Evolutionary conservation across 53 echinoderm and acorn worm species (phyloP), one percentile per base, ranked within the genome.

Genomic region (Stichopus horrens): DNA sequence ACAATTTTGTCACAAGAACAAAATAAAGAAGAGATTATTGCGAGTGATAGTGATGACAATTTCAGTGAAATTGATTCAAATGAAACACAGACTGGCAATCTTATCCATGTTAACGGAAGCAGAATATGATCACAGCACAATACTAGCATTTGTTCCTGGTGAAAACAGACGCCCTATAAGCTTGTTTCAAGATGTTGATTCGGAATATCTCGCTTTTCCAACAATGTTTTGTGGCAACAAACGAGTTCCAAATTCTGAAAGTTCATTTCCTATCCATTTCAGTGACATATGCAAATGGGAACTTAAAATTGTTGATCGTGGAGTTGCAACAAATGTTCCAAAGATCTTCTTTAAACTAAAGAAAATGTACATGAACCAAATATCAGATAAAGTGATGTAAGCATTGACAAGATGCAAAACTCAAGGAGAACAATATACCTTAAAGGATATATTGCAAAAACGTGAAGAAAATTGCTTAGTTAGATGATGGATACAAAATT

Each of bases 401-500:
- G 73, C 74, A 8, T 53, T 74, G 51, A 23, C 21, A 71, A 18
- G 86, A 18, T 59, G 63, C 23, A 74, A 87, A 77, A 23, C n/a
- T 76, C 55, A 86, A 77, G 78, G 54, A 4, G 77, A 52, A 10
- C 76, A 58, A 60, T 6, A 87, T 18, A 76, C 90, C 4, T 77
- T 67, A 4, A 56, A 54, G 23, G 56, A 56, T 57, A 9, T 87
- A 9, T 10, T 77, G 13, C 13, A 77, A 87, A 21, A 16, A 14
- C 86, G 6, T 84, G 23, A 16, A 65, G 10, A 55, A 76, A 7
- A 9, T 90, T 7, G 21, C 71, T 1, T 19, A 79, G 5, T 65
- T 91, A 21, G 91, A 91, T 91, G 91, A 91, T 57, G 91, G 91
- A 54, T 91, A 87, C 23, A n/a, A 60, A 9, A 88, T 91, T 7